Conservation (phyloP, 1,140 invertebrate species). For the Atopsyche davidsoni region DNA sequence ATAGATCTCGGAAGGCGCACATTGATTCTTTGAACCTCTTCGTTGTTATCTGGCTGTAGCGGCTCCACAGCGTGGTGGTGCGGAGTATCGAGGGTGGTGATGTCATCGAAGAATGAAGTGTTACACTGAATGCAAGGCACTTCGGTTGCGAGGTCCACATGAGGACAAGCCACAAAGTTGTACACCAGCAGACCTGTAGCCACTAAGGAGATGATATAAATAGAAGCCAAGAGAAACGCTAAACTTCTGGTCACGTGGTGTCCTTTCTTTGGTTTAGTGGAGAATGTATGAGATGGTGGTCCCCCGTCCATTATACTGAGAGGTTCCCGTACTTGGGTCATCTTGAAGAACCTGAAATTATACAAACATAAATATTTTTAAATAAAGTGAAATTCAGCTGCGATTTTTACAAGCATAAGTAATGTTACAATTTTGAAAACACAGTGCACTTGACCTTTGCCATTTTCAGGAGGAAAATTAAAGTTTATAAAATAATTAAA, state of each 20-base stretch:
- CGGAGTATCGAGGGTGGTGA: neutral
- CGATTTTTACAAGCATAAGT: too few relatives aligned
- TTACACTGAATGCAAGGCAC: slow-evolving; percentile 10
- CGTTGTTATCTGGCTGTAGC: neutral
- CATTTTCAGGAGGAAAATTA: too few relatives aligned
- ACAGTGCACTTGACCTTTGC: too few relatives aligned
- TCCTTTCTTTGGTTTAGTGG: slow-evolving; percentile 44
- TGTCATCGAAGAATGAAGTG: neutral
- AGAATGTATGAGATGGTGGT: slow-evolving; percentile 40
- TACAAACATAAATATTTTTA: slow-evolving; percentile 19
- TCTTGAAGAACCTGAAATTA: slow-evolving; percentile 37
- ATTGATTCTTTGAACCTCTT: slow-evolving; percentile 41
- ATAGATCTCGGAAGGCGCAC: slow-evolving; percentile 62
- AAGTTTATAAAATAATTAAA: too few relatives aligned
- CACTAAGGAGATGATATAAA: slow-evolving; percentile 49
- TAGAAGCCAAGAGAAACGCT: slow-evolving; percentile 43
- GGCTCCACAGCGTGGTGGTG: neutral
- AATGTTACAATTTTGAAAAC: too few relatives aligned
- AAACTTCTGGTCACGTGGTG: slow-evolving; percentile 44
- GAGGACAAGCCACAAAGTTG: slow-evolving; percentile 59
- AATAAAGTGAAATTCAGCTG: too few relatives aligned
- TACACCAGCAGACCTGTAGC: slow-evolving; percentile 61
- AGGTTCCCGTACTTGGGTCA: slow-evolving; percentile 43
- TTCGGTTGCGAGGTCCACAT: slow-evolving; percentile 34
- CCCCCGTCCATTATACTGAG: slow-evolving; percentile 46